Percentiles rank a stretch among this genome's conserved stretches.
Evolutionary conservation across 1,140 invertebrate species (phyloP).

Genomic region (silkworm (Bombyx mori)): DNA sequence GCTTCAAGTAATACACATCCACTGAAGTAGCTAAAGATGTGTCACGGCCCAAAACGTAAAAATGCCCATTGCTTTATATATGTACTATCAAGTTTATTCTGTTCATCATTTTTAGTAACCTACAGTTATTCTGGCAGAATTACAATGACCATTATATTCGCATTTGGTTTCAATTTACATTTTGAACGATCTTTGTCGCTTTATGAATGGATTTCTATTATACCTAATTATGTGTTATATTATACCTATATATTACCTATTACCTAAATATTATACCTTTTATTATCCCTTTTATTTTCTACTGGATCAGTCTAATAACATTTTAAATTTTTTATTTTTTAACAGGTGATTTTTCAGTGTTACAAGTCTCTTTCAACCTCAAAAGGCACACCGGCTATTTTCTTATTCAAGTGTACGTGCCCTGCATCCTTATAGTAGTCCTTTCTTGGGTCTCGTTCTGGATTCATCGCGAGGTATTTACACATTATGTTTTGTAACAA

Average conservation of each 20-base stretch:
- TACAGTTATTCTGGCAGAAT: no score
- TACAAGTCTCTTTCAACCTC: constrained; percentile 94
- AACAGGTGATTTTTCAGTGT: constrained; percentile 87
- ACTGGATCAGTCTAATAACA: no score
- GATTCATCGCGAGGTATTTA: constrained; percentile 91
- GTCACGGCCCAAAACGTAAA: constrained; percentile 15
- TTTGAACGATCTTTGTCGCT: no score
- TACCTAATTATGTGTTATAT: no score
- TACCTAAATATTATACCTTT: no score
- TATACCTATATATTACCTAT: no score
- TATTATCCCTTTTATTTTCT: no score
- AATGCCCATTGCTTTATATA: constrained; percentile 14
- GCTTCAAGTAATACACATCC: constrained; percentile 33
- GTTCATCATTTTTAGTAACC: no score
- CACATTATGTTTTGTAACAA: not conserved
- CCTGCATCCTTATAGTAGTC: constrained; percentile 94
- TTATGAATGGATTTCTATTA: no score
- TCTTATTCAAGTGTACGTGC: constrained; percentile 94
- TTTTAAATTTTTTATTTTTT: not conserved
- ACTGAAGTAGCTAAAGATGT: constrained; percentile 17
- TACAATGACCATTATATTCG: no score
- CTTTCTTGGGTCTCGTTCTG: constrained; percentile 98
- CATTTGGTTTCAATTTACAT: no score
- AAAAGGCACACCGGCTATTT: constrained; percentile 94
- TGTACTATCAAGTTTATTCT: not conserved